Base-by-base conservation (phyloP, 2,888 invertebrate species). In the Venusia cambrica region DNA sequence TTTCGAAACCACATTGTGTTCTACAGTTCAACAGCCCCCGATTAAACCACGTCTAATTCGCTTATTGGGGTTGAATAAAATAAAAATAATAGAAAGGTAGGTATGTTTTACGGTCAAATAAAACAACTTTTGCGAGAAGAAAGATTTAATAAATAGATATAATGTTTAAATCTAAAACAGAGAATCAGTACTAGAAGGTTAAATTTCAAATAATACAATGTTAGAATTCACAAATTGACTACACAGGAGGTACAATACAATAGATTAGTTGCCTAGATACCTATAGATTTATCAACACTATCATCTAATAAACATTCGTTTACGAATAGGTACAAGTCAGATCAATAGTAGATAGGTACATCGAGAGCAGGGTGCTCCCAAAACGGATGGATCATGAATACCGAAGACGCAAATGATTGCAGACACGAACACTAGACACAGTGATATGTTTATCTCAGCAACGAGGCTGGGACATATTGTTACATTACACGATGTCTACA, bases 101-200 rank as follows among this genome's bases (percentile, higher is more conserved):
- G n/a, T n/a, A n/a, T n/a, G n/a, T n/a, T n/a, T n/a, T n/a, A n/a
- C n/a, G n/a, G n/a, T n/a, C n/a, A n/a, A n/a, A n/a, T 76, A 57
- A 74, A 80, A 77, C 68, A 34, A 46, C 54, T 40, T 40, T 49
- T 59, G 75, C 83, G 85, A 85, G 84, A 83, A 84, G 84, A 83
- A 81, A 80, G 76, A 77, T 85, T 85, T 87, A 87, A 83, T 87
- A 85, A 84, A 83, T 87, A 84, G 79, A 76, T 81, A 77, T 74
- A 75, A 79, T 76, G 69, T 78, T 77, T 74, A 76, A 68, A 81
- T 77, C 84, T 74, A 74, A 33, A 84, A 80, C 80, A 76, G 70
- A 72, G 64, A 74, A 74, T 73, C 69, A 67, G 78, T 77, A 68
- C 71, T 70, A 76, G 65, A 69, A 73, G 66, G 65, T 71, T 54